These are phyloP conservation scores for Bombus confusus DNA, from an alignment of 1,140 invertebrate genomes.

Conservation along the genomic window DNA sequence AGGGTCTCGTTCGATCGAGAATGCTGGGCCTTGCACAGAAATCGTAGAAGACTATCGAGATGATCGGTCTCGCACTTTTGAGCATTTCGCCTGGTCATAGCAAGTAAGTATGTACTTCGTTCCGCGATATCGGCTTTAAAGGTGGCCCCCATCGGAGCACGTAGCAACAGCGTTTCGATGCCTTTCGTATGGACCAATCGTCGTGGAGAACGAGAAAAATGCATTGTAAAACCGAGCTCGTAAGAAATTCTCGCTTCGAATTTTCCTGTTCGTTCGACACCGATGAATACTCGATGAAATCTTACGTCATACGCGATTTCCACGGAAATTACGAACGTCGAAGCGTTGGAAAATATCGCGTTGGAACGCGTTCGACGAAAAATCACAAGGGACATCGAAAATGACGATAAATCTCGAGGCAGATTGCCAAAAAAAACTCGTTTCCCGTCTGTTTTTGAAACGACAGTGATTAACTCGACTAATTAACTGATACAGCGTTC, in stretches of 20 bases:
- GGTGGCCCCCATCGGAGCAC: conserved; percentile 31
- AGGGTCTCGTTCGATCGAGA: background rate
- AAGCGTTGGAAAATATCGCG: background rate
- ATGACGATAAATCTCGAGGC: background rate
- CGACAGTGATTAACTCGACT: conserved; percentile 1
- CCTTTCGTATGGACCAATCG: conserved; percentile 15
- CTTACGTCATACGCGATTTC: background rate
- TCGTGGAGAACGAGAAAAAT: conserved; percentile 17
- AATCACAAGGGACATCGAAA: too few species aligned
- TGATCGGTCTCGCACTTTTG: background rate
- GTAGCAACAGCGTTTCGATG: conserved; percentile 42
- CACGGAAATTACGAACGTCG: background rate
- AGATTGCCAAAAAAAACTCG: background rate
- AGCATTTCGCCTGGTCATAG: conserved; percentile 2
- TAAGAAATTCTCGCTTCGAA: background rate
- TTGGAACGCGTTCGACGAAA: background rate
- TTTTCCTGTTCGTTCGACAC: background rate
- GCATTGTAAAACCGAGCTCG: background rate
- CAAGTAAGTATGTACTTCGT: background rate
- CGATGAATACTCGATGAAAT: background rate
- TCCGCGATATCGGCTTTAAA: conserved; percentile 52
- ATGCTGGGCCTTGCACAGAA: background rate
- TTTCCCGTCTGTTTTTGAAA: background rate
- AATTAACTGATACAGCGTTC: conserved; percentile 8
- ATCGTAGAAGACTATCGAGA: background rate